phyloP scores from a whole-genome alignment of 2,113 vertebrate species.

The Tachysurus vachellii region DNA sequence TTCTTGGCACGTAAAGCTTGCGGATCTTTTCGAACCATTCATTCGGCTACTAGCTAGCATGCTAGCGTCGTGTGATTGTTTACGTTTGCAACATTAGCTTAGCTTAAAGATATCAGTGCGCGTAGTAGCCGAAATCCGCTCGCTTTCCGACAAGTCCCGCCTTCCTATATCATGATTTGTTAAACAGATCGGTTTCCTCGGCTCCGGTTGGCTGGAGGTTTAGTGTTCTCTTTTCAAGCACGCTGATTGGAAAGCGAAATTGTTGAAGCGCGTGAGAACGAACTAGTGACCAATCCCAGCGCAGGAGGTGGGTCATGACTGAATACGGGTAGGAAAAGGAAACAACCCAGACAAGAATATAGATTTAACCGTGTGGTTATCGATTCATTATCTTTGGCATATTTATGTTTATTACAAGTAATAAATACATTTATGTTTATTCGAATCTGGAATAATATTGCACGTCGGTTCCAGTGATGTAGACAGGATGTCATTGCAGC shows the following conservation, averaged over 20 bases:
- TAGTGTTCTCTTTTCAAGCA: too few species aligned
- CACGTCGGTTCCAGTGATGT: too few species aligned
- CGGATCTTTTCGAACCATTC: not conserved
- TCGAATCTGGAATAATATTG: too few species aligned
- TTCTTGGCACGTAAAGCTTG: not conserved
- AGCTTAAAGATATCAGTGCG: not conserved
- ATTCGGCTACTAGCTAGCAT: conserved; percentile 4
- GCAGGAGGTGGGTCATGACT: not conserved
- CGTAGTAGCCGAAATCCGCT: not conserved
- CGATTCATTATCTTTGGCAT: not conserved
- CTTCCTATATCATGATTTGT: not conserved
- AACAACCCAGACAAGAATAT: not conserved
- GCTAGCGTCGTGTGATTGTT: not conserved
- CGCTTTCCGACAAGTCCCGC: not conserved
- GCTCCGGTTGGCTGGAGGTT: too few species aligned
- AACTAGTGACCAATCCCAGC: not conserved
- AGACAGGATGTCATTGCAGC: not conserved
- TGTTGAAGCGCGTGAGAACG: not conserved
- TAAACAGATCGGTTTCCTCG: not conserved
- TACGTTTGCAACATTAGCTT: not conserved
- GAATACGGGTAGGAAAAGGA: not conserved
- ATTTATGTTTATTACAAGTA: not conserved
- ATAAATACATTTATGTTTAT: not conserved
- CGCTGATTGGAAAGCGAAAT: conserved; percentile 1
- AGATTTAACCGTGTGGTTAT: not conserved